phyloP scores from a whole-genome alignment of 2,113 vertebrate genomes.

The Dromaius novaehollandiae region DNA sequence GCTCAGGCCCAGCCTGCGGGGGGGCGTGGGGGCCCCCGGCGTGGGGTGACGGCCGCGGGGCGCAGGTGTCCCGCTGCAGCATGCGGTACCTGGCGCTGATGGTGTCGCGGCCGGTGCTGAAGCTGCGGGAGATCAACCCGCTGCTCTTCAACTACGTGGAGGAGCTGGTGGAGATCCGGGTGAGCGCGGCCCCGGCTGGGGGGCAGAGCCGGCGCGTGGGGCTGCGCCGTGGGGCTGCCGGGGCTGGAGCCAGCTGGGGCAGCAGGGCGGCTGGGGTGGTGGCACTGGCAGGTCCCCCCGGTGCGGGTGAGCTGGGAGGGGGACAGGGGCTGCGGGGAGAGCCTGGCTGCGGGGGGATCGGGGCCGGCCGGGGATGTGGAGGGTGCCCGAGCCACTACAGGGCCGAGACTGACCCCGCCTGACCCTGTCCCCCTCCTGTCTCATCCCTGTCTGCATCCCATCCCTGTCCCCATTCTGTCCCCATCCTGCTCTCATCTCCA shows the following conservation, averaged over 20 bases:
- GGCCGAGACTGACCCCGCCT: background rate
- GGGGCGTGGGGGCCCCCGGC: background rate
- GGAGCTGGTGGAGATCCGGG: conserved; percentile 96
- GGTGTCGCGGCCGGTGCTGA: conserved; percentile 91
- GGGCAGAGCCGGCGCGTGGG: no score
- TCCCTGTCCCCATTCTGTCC: background rate
- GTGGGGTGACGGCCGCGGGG: background rate
- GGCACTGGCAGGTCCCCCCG: no score
- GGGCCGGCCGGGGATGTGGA: no score
- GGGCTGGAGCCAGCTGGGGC: background rate
- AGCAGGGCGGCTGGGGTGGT: no score
- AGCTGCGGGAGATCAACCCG: conserved; percentile 93
- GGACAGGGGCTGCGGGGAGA: no score
- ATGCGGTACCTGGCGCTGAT: conserved; percentile 94
- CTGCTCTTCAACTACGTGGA: conserved; percentile 98
- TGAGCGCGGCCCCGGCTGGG: conserved; percentile 56
- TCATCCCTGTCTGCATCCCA: no score
- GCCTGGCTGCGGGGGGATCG: no score
- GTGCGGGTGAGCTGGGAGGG: no score
- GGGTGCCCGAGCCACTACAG: background rate
- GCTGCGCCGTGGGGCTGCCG: no score
- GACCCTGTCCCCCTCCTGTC: background rate
- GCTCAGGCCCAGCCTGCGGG: rapidly evolving
- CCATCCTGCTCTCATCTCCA: background rate
- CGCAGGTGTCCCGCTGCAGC: conserved; percentile 93